phyloP scores from a whole-genome alignment of 2,888 invertebrate species.

The Endomychus coccineus region DNA sequence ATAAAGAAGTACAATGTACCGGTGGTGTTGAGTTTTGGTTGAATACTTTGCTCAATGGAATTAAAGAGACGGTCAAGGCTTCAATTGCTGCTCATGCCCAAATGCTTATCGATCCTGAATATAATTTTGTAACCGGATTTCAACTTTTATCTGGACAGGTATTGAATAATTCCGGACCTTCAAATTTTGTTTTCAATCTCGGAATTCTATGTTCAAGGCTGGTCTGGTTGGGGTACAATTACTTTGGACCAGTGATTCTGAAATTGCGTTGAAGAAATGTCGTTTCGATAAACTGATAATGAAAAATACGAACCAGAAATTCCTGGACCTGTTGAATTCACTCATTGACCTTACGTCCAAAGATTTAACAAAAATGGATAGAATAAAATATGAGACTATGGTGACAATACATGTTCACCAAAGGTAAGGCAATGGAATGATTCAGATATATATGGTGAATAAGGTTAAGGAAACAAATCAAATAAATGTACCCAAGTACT shows the following conservation, averaged over 20 bases:
- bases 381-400: slow-evolving; percentile 77
- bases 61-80: slow-evolving; percentile 66
- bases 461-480: too few species aligned
- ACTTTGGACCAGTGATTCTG: slow-evolving; percentile 78
- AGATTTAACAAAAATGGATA: slow-evolving; percentile 65
- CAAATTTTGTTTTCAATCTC: not conserved
- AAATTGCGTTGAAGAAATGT: slow-evolving; percentile 65
- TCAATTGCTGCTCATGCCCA: slow-evolving; percentile 64
- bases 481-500: too few species aligned
- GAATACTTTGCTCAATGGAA: slow-evolving; percentile 59
- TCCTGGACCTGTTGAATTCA: slow-evolving; percentile 68
- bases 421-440: too few species aligned
- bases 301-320: slow-evolving; percentile 72
- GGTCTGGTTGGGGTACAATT: slow-evolving; percentile 77
- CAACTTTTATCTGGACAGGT: slow-evolving; percentile 73
- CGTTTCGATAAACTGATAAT: slow-evolving; percentile 67
- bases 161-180: slow-evolving; percentile 16
- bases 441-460: too few species aligned
- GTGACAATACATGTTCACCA: slow-evolving; percentile 91
- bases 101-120: slow-evolving; percentile 62
- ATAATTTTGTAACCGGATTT: slow-evolving; percentile 67
- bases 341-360: slow-evolving; percentile 78
- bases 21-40: slow-evolving; percentile 86
- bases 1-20: slow-evolving; percentile 58
- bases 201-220: slow-evolving; percentile 48